phyloP scores from a whole-genome alignment of 2,797 vertebrate species.

The Onychomys torridus region DNA sequence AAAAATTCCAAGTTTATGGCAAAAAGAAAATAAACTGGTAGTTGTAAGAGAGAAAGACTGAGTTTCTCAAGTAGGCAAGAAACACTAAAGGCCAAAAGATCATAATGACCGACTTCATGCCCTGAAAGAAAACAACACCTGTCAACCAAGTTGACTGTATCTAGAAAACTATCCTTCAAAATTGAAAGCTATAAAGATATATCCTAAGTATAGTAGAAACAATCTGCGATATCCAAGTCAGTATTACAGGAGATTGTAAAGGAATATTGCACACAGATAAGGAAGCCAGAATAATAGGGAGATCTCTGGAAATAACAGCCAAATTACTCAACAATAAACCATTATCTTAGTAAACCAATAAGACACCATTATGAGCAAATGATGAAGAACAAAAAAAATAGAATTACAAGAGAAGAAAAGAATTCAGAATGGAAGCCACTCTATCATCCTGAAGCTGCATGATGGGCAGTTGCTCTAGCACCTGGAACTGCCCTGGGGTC shows the following conservation, averaged over 20 bases:
- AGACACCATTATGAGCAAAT: not conserved
- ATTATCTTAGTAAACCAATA: not conserved
- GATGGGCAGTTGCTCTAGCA: not conserved
- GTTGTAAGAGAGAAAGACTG: not conserved
- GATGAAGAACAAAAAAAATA: not conserved
- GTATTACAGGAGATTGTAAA: not conserved
- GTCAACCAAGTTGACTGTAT: not conserved
- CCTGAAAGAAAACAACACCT: not conserved
- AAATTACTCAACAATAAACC: not conserved
- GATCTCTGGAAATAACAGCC: not conserved
- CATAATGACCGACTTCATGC: not conserved
- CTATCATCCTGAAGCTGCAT: not conserved
- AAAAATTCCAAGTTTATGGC: not conserved
- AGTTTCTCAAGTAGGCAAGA: not conserved
- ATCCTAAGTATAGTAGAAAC: not conserved
- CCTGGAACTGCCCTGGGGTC: not conserved
- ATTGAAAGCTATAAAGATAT: not conserved
- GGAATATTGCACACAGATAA: not conserved
- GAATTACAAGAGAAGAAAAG: not conserved
- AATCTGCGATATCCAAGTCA: not conserved
- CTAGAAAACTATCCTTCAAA: not conserved
- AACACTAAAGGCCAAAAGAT: not conserved
- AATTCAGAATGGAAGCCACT: rapidly evolving
- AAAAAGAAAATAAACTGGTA: not conserved
- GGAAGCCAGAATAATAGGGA: not conserved